Evolutionary conservation across 2,113 vertebrate species (phyloP).

Genomic region (Connochaetes taurinus): DNA sequence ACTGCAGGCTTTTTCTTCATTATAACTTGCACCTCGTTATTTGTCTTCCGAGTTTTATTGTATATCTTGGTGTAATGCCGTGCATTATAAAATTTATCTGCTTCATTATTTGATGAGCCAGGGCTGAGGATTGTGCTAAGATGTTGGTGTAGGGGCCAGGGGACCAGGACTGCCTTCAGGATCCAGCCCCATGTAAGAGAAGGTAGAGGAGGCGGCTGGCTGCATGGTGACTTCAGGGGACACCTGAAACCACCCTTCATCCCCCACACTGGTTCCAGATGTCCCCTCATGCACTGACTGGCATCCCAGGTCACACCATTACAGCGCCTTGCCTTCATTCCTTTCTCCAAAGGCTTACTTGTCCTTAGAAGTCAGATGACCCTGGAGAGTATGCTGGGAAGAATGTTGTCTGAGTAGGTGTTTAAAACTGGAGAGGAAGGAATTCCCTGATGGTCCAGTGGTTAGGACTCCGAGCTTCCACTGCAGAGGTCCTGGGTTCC

Average conservation of each 20-base stretch:
- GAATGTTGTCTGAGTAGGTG: neutral
- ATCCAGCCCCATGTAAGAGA: neutral
- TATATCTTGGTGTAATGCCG: conserved; percentile 78
- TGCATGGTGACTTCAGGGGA: neutral
- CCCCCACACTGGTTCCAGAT: neutral
- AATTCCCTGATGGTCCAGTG: neutral
- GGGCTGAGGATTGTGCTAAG: conserved; percentile 56
- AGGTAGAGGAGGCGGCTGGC: neutral
- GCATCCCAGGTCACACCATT: neutral
- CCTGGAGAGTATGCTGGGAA: neutral
- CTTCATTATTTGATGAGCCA: conserved; percentile 81
- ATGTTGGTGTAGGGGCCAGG: neutral
- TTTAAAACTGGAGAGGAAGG: neutral
- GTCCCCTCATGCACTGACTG: neutral
- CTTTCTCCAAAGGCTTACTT: neutral
- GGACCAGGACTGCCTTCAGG: neutral
- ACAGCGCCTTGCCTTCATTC: neutral
- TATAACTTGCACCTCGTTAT: conserved; percentile 81
- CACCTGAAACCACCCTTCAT: neutral
- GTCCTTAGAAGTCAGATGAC: neutral
- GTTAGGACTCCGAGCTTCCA: neutral
- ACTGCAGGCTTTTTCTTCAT: conserved; percentile 85
- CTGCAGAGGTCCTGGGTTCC: neutral
- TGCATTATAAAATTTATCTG: conserved; percentile 84
- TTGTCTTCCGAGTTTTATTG: conserved; percentile 83